phyloP scores from a whole-genome alignment of 2,113 vertebrate species.

The Gadus chalcogrammus region DNA sequence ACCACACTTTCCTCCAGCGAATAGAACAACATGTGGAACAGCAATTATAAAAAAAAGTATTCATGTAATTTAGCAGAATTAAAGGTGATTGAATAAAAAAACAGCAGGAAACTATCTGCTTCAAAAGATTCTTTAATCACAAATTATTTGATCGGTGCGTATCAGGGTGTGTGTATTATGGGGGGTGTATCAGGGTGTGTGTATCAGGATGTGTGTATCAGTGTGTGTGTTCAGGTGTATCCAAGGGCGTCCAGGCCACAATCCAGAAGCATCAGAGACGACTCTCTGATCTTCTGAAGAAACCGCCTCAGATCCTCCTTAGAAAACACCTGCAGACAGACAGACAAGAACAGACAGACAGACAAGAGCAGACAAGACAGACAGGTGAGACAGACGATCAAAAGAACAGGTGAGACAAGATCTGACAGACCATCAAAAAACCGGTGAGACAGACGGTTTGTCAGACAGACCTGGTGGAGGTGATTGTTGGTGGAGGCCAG shows the following conservation, averaged over 20 bases:
- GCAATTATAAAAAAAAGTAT: too few species aligned
- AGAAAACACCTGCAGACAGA: slow-evolving; percentile 83
- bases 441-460: neutral
- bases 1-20: too few species aligned
- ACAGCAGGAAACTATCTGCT: too few species aligned
- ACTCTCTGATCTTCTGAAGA: slow-evolving; percentile 84
- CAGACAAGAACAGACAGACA: neutral
- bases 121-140: too few species aligned
- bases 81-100: too few species aligned
- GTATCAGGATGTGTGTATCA: too few species aligned
- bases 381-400: slow-evolving; percentile 48
- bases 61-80: too few species aligned
- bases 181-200: too few species aligned
- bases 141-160: too few species aligned
- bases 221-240: slow-evolving; percentile 50
- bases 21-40: too few species aligned
- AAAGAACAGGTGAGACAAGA: slow-evolving; percentile 48
- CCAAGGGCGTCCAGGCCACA: slow-evolving; percentile 85
- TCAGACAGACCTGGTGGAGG: slow-evolving; percentile 77
- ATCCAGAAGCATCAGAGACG: slow-evolving; percentile 85
- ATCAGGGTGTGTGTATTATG: too few species aligned
- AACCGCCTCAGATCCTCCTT: slow-evolving; percentile 86
- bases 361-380: neutral
- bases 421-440: neutral
- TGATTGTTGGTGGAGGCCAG: slow-evolving; percentile 88